Evolutionary conservation across 2,113 vertebrate species (phyloP), one percentile per base, ranked within the genome.

Genomic region (Anas platyrhynchos): DNA sequence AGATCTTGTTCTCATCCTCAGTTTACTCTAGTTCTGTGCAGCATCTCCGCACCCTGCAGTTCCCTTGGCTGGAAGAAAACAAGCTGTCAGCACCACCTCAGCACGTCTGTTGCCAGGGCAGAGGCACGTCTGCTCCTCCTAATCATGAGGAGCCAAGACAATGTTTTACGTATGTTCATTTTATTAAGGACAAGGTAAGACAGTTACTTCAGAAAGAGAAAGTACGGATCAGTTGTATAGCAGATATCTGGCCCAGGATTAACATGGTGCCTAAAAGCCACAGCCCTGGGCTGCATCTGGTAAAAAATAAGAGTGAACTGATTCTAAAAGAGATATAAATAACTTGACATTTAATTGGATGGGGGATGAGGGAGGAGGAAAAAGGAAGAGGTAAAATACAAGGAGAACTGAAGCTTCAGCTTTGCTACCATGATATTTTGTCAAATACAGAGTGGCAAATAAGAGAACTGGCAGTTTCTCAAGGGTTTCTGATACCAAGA

Each of bases 361-460:
- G 46, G 46, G 20, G 46, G 46, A 48, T 22, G 20, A 48, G 46
- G 20, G 10, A 22, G 46, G 20, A 56, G 31, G 56, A 23, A 71
- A 23, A 26, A 13, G 76, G 32, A 66, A 41, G 5, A n/a, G 9
- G 44, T n/a, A 80, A 62, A 83, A 66, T 27, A 63, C 17, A 69
- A 55, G 25, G 25, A 41, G 2, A 85, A 36, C 32, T 72, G 43
- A 16, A 81, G 6, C 31, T 86, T 93, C 72, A 86, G 32, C 4
- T 2, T 62, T 79, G 27, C 8, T 38, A 32, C 20, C 29, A 72
- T 13, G 8, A 44, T 73, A 74, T 66, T 92, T 89, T 96, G 50
- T 58, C 67, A 78, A 67, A 94, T 84, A 48, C 29, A 77, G 92
- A 92, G 68, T 44, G 36, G 12, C 34, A 93, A 88, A 94, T 71